Evolutionary conservation across 1,140 invertebrate genomes (phyloP).

Genomic region (Sarcophaga peregrina): DNA sequence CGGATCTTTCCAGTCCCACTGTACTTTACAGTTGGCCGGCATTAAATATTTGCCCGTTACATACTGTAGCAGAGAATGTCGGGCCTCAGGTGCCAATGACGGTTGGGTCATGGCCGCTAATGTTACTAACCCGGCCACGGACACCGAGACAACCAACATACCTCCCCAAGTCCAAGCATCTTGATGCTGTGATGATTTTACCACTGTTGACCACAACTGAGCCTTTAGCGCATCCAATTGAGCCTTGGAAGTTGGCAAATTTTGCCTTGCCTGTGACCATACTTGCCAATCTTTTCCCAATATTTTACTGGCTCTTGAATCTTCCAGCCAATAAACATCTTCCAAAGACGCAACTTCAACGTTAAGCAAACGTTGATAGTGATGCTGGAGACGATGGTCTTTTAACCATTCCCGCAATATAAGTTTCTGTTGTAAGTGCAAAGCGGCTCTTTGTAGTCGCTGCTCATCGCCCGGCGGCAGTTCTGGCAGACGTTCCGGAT

Average conservation of each 20-base stretch:
- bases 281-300: constrained; percentile 82
- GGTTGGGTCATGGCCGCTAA: constrained; percentile 88
- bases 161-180: constrained; percentile 91
- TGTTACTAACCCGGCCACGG: constrained; percentile 85
- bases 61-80: constrained; percentile 88
- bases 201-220: constrained; percentile 86
- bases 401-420: constrained; percentile 84
- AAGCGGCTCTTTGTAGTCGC: constrained; percentile 79
- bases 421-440: constrained; percentile 80
- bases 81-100: constrained; percentile 84
- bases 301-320: constrained; percentile 76
- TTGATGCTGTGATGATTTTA: constrained; percentile 86
- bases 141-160: constrained; percentile 87
- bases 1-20: constrained; percentile 87
- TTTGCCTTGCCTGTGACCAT: constrained; percentile 82
- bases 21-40: constrained; percentile 83
- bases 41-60: constrained; percentile 91
- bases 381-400: constrained; percentile 78
- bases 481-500: constrained; percentile 77
- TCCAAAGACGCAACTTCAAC: constrained; percentile 85
- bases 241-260: constrained; percentile 82
- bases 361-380: constrained; percentile 81
- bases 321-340: constrained; percentile 90
- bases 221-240: constrained; percentile 80
- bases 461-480: constrained; percentile 83